These are phyloP conservation scores for Euborellia annulipes DNA, from an alignment of 1,140 invertebrate species.

Conservation along the genomic window DNA sequence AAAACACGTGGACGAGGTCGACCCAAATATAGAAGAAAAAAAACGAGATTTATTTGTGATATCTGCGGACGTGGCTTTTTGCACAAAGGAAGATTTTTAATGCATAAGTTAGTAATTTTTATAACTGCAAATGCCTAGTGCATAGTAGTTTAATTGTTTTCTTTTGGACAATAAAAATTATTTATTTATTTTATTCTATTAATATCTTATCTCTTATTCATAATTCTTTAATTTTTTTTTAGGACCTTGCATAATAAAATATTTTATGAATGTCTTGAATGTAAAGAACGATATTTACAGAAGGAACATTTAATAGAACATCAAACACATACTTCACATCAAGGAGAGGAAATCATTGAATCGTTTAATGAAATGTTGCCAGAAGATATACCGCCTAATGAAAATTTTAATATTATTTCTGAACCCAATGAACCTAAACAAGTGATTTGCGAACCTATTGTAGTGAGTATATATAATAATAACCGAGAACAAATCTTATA, in stretches of 20 bases:
- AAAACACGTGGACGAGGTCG: constrained; percentile 35
- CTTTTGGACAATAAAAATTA: too few relatives aligned
- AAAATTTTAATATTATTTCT: too few relatives aligned
- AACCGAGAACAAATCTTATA: too few relatives aligned
- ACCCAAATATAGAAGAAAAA: constrained; percentile 29
- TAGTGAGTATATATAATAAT: too few relatives aligned
- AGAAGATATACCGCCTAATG: too few relatives aligned
- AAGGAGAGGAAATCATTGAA: constrained; percentile 9
- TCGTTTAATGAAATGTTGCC: constrained; percentile 4
- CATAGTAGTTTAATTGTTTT: too few relatives aligned
- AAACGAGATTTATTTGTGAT: constrained; percentile 33
- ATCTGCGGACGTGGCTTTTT: constrained; percentile 35
- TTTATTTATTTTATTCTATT: too few relatives aligned
- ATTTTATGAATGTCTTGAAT: constrained; percentile 33
- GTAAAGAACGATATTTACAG: constrained; percentile 29
- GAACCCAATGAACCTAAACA: too few relatives aligned
- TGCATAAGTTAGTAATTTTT: constrained; percentile 26
- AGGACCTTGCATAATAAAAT: constrained; percentile 31
- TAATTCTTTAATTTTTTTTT: constrained; percentile 7
- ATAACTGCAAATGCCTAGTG: too few relatives aligned
- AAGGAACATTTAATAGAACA: constrained; percentile 32
- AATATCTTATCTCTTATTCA: too few relatives aligned
- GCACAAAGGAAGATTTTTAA: constrained; percentile 31
- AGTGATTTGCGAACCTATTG: too few relatives aligned
- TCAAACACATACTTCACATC: constrained; percentile 21